phyloP scores from a whole-genome alignment of 2,113 vertebrate species.

The Mus pahari region DNA sequence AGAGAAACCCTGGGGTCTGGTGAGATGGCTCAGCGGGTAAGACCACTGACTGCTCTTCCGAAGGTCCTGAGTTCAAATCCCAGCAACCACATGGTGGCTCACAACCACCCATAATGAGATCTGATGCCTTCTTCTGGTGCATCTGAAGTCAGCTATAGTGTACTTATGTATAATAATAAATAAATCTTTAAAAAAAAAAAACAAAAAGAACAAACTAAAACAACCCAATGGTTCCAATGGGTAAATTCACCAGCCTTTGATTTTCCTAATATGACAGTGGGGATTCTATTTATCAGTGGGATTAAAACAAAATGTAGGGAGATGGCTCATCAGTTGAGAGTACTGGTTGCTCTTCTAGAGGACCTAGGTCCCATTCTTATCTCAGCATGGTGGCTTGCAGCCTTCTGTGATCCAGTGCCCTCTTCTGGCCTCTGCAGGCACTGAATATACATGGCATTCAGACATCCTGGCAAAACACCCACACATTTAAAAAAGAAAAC shows the following conservation, averaged over 20 bases:
- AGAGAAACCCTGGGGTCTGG: too few relatives aligned
- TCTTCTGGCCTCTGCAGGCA: background rate
- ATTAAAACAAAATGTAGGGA: background rate
- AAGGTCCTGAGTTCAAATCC: too few relatives aligned
- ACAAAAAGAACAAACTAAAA: background rate
- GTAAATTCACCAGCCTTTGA: constrained; percentile 26
- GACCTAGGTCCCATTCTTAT: background rate
- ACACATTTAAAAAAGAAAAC: background rate
- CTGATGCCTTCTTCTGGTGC: too few relatives aligned
- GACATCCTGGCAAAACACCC: background rate
- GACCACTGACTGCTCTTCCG: too few relatives aligned
- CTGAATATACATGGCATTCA: background rate
- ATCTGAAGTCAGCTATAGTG: too few relatives aligned
- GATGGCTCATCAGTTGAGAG: background rate
- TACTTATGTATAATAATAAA: too few relatives aligned
- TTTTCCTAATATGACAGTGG: constrained; percentile 20
- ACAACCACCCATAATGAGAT: too few relatives aligned
- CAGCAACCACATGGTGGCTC: too few relatives aligned
- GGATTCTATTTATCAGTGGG: background rate
- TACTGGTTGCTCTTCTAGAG: background rate
- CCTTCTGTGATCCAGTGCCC: background rate
- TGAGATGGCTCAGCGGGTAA: too few relatives aligned
- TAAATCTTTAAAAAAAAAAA: too few relatives aligned
- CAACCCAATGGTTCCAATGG: background rate
- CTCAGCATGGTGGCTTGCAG: background rate